These are phyloP conservation scores for Chrysochloris asiatica DNA, from an alignment of 2,113 vertebrate species.

Conservation along the genomic window DNA sequence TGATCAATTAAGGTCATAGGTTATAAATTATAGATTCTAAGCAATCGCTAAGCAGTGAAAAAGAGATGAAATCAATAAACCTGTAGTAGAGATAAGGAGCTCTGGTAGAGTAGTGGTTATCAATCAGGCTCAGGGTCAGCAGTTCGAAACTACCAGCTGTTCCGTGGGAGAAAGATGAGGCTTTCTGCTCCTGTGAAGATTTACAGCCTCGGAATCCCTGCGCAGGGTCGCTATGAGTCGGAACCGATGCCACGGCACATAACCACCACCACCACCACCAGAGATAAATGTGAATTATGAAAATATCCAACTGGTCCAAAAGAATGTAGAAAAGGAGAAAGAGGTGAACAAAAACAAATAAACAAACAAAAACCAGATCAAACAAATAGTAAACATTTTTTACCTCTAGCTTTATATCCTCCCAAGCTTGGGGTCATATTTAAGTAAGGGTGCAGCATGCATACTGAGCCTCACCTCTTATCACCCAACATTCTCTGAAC, in stretches of 20 bases:
- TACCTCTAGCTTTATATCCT: neutral
- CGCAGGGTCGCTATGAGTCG: no score
- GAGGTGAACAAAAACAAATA: no score
- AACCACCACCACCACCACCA: no score
- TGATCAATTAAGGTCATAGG: neutral
- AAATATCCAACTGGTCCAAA: neutral
- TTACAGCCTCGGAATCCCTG: no score
- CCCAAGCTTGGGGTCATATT: neutral
- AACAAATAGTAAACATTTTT: neutral
- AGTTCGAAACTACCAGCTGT: no score
- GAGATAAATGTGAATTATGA: constrained; percentile 8
- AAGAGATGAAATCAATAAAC: neutral
- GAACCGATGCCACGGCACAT: no score
- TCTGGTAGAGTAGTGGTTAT: no score
- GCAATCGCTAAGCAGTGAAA: neutral
- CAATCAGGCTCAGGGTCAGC: no score
- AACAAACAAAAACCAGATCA: neutral
- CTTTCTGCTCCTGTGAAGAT: no score
- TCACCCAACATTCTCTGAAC: neutral
- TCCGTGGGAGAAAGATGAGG: no score
- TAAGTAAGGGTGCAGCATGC: rapidly evolving
- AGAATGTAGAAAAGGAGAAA: neutral
- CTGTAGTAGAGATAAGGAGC: neutral
- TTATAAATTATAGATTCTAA: neutral
- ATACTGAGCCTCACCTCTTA: neutral